These are phyloP conservation scores for Vespertilio murinus DNA, from an alignment of 2,797 vertebrate species.

Conservation along the genomic window DNA sequence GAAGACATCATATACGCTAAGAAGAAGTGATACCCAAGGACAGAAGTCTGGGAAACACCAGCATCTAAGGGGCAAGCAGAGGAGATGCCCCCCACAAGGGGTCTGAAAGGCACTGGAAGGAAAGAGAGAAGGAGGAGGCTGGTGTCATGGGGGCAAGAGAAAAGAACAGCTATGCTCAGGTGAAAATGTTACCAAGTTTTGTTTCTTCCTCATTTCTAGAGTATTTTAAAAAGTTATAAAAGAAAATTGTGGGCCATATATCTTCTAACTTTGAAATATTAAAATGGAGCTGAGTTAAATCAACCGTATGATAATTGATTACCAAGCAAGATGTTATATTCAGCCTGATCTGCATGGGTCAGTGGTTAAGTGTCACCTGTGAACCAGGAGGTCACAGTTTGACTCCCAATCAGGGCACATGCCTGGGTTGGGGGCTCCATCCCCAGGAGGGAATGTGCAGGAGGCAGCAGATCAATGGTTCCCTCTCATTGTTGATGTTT, in stretches of 20 bases:
- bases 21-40: neutral
- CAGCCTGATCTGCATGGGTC: too few relatives aligned
- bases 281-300: constrained; percentile 47
- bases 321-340: neutral
- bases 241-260: neutral
- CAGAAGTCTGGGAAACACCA: neutral
- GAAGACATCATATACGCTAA: neutral
- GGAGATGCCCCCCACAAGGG: neutral
- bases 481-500: too few relatives aligned
- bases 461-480: too few relatives aligned
- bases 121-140: neutral
- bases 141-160: neutral
- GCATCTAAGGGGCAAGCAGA: too few relatives aligned
- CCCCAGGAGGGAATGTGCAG: too few relatives aligned
- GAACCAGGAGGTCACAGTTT: too few relatives aligned
- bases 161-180: neutral
- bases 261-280: constrained; percentile 51
- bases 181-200: constrained; percentile 2
- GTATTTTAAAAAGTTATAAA: constrained; percentile 33
- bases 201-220: constrained; percentile 22
- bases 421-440: too few relatives aligned
- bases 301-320: constrained; percentile 40
- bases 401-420: too few relatives aligned
- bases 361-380: too few relatives aligned
- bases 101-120: neutral